phyloP scores from a whole-genome alignment of 2,113 vertebrate species.

The Paramormyrops kingsleyae region DNA sequence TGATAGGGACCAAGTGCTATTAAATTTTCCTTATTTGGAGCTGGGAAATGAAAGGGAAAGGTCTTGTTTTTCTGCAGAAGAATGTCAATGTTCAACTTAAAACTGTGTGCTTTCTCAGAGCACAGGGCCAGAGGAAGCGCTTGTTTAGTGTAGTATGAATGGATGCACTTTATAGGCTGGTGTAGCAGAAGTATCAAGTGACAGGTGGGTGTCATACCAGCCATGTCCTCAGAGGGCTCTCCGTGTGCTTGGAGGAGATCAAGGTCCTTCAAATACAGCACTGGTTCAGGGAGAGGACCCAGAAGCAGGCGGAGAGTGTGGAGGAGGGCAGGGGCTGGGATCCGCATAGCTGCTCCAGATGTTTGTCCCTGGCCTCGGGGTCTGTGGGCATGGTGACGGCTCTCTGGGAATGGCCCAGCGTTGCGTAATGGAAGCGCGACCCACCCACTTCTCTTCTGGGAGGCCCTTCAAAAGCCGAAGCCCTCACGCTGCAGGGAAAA shows the following conservation, averaged over 20 bases:
- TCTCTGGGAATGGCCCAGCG: conserved; percentile 23
- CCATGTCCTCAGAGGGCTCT: not conserved
- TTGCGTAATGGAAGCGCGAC: conserved; percentile 31
- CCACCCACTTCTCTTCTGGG: conserved; percentile 20
- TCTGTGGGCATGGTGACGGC: conserved; percentile 29
- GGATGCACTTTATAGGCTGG: not conserved
- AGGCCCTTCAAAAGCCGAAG: conserved; percentile 25
- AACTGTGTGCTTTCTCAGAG: not conserved
- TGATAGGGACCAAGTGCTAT: not conserved
- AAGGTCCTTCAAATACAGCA: not conserved
- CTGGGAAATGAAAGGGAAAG: not conserved
- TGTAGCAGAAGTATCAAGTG: not conserved
- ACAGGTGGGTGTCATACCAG: too few species aligned
- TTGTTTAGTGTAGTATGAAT: not conserved
- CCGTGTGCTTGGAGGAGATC: not conserved
- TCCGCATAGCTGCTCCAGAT: conserved; percentile 20
- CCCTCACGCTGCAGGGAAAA: conserved; percentile 26
- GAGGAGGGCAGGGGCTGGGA: not conserved
- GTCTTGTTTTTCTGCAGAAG: not conserved
- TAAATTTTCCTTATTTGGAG: not conserved
- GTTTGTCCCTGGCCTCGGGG: conserved; percentile 16
- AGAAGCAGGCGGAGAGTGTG: not conserved
- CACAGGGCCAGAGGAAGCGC: not conserved
- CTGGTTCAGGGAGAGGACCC: not conserved
- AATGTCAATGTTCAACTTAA: not conserved